Conservation (phyloP, 2,113 vertebrate genomes). For the Acinonyx jubatus region DNA sequence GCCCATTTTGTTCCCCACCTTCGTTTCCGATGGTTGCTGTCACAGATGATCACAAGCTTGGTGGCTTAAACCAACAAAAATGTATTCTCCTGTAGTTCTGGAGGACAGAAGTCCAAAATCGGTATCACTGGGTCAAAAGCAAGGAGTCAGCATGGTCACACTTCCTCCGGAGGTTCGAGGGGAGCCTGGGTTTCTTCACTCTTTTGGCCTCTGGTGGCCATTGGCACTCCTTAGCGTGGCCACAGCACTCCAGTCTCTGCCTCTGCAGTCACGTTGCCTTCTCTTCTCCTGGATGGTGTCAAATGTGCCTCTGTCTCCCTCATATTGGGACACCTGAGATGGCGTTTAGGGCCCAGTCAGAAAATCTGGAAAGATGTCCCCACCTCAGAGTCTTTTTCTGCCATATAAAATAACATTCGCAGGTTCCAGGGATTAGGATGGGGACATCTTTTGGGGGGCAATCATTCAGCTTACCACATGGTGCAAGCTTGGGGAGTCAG, state of each 20-base stretch:
- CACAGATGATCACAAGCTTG: background rate
- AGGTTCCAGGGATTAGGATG: background rate
- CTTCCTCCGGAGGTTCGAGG: accelerated
- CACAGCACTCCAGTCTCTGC: background rate
- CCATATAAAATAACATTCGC: background rate
- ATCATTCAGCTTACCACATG: background rate
- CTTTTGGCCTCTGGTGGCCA: background rate
- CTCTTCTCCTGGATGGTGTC: background rate
- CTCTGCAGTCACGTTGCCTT: background rate
- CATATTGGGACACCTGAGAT: background rate
- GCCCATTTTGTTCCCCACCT: background rate
- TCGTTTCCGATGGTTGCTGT: background rate
- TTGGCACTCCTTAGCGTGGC: background rate
- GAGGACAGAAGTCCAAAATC: background rate
- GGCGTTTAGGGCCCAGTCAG: no score
- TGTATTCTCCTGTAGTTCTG: background rate
- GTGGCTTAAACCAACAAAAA: background rate
- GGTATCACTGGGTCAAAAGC: background rate
- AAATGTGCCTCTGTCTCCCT: background rate
- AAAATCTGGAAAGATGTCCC: background rate
- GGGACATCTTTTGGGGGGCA: background rate
- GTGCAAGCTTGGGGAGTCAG: background rate
- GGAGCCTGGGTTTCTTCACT: background rate
- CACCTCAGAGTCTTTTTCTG: background rate
- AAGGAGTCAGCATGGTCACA: background rate